phyloP scores from a whole-genome alignment of 2,113 vertebrate genomes.

The Lophura nycthemera region DNA sequence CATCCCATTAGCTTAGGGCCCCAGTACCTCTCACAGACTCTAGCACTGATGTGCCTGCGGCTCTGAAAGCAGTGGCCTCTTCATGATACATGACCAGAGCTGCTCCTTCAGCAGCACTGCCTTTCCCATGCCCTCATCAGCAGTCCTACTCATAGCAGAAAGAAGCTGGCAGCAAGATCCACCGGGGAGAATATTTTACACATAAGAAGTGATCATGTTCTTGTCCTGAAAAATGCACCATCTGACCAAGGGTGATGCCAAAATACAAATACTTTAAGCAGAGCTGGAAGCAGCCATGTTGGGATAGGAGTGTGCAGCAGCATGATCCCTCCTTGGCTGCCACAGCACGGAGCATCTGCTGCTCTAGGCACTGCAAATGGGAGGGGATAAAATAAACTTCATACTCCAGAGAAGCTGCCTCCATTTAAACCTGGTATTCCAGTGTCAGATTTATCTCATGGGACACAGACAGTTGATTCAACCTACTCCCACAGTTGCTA shows the following conservation, averaged over 20 bases:
- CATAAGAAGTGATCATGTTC: not conserved
- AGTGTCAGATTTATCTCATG: not conserved
- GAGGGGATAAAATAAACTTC: not conserved
- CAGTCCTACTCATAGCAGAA: not conserved
- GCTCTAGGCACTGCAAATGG: not conserved
- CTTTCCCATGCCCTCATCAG: rapidly evolving
- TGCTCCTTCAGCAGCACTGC: rapidly evolving
- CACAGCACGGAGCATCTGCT: not conserved
- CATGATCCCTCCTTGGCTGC: not conserved
- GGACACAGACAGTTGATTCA: not conserved
- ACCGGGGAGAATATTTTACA: not conserved
- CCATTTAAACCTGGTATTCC: not conserved
- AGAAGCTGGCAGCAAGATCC: not conserved
- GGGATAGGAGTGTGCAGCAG: not conserved
- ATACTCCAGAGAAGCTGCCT: not conserved
- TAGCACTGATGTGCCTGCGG: not conserved
- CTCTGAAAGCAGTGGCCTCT: not conserved
- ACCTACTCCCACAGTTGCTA: not conserved
- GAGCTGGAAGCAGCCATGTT: not conserved
- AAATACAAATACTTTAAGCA: not conserved
- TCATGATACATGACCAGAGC: rapidly evolving
- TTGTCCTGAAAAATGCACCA: not conserved
- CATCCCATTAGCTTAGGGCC: not conserved
- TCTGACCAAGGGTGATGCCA: not conserved
- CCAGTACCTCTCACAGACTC: not conserved